Evolutionary conservation across 2,797 vertebrate genomes (phyloP).

Genomic region (Pempheris klunzingeri): DNA sequence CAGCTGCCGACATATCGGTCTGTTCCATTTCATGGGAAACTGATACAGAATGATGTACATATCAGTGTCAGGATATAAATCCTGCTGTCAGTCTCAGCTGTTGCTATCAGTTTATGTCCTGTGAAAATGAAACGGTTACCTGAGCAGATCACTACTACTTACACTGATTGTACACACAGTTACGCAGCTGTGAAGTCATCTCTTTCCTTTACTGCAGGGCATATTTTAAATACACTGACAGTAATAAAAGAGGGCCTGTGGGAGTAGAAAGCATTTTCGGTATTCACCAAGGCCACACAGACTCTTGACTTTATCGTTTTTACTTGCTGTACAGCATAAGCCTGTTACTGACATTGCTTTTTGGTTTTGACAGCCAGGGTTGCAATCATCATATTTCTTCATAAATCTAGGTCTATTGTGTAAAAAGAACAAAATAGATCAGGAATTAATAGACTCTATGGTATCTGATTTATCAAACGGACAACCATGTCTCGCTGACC

Average conservation of each 20-base stretch:
- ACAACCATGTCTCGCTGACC: conserved; percentile 61
- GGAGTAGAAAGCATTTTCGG: conserved; percentile 32
- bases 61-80: conserved; percentile 80
- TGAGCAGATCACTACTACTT: conserved; percentile 69
- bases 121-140: conserved; percentile 76
- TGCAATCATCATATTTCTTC: conserved; percentile 32
- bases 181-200: conserved; percentile 59
- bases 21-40: conserved; percentile 55
- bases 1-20: conserved; percentile 72
- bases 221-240: conserved; percentile 53
- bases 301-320: conserved; percentile 35
- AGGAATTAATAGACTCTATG: conserved; percentile 58
- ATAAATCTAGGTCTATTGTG: conserved; percentile 44
- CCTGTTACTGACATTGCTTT: conserved; percentile 21
- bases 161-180: conserved; percentile 66
- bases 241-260: conserved; percentile 42
- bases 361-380: background rate
- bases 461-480: conserved; percentile 67
- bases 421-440: conserved; percentile 61
- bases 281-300: conserved; percentile 45
- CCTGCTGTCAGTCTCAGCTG: conserved; percentile 79
- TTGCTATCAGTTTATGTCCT: conserved; percentile 75
- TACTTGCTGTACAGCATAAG: conserved; percentile 15
- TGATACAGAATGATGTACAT: conserved; percentile 77
- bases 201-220: conserved; percentile 34